These are phyloP conservation scores for Melanaphis sacchari DNA, from an alignment of 1,140 invertebrate species.

Conservation along the genomic window DNA sequence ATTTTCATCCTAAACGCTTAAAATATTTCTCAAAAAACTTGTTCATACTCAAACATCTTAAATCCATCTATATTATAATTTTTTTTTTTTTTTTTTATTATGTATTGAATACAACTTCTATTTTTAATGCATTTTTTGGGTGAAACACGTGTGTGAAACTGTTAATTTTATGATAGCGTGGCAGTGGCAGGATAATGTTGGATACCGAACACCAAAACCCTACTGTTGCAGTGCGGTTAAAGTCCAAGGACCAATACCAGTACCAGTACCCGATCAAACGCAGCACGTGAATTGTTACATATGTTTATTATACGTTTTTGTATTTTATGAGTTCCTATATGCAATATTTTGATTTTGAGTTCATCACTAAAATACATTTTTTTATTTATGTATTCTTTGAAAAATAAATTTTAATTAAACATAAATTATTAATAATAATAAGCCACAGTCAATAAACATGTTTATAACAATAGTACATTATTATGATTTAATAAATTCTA, in stretches of 20 bases:
- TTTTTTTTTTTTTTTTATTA: constrained; percentile 5
- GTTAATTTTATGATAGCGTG: background rate
- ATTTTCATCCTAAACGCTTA: background rate
- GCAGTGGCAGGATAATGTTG: background rate
- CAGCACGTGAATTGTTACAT: background rate
- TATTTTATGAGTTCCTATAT: background rate
- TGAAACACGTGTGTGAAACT: constrained; percentile 38
- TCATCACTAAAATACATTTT: background rate
- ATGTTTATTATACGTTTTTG: background rate
- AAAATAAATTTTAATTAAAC: background rate
- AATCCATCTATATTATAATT: constrained; percentile 28
- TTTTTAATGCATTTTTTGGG: background rate
- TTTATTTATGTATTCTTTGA: background rate
- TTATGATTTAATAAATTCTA: background rate
- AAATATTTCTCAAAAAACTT: constrained; percentile 26
- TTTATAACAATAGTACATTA: background rate
- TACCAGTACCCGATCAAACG: background rate
- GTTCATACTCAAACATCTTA: background rate
- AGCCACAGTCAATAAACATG: too few species aligned
- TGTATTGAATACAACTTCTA: background rate
- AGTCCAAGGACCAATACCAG: background rate
- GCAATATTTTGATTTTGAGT: background rate
- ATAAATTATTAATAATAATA: too few species aligned
- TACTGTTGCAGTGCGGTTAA: background rate
- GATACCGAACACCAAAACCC: background rate